Conservation (phyloP, 2,113 vertebrate species). For the Pelvicachromis taeniatus region DNA sequence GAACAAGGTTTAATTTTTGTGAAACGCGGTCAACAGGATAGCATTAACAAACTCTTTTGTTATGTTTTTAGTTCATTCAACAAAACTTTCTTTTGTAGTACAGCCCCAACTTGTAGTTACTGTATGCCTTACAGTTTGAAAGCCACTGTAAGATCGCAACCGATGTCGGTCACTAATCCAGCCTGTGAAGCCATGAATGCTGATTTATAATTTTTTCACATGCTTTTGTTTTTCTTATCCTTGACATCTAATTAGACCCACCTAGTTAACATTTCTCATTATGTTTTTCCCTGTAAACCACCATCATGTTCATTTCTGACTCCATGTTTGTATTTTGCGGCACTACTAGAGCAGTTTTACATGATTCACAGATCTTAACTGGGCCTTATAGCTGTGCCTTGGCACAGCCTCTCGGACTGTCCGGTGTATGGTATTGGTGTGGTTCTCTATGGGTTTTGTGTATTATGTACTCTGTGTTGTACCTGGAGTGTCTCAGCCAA, state of each 20-base stretch:
- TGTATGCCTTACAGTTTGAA: not conserved
- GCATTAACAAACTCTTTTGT: not conserved
- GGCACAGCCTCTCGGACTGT: accelerated
- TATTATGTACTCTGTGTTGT: slow-evolving; percentile 16
- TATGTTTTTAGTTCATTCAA: not conserved
- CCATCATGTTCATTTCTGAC: not conserved
- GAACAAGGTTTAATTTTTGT: not conserved
- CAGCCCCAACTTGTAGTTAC: not conserved
- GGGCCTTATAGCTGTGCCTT: not conserved
- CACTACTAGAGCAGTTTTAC: not conserved
- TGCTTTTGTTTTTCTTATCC: accelerated
- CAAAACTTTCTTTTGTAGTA: not conserved
- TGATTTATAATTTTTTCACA: not conserved
- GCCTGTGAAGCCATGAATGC: not conserved
- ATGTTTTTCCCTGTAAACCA: not conserved
- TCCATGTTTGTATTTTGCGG: not conserved
- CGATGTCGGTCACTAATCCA: not conserved
- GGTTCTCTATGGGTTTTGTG: slow-evolving; percentile 8
- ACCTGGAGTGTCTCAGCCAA: slow-evolving; percentile 72
- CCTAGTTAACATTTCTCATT: not conserved
- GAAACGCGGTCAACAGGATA: not conserved
- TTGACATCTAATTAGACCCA: not conserved
- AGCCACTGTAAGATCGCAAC: not conserved
- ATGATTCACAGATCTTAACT: not conserved
- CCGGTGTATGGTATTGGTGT: not conserved